Evolutionary conservation across 2,888 invertebrate genomes (phyloP).

Genomic region (Herminia tarsipennalis): DNA sequence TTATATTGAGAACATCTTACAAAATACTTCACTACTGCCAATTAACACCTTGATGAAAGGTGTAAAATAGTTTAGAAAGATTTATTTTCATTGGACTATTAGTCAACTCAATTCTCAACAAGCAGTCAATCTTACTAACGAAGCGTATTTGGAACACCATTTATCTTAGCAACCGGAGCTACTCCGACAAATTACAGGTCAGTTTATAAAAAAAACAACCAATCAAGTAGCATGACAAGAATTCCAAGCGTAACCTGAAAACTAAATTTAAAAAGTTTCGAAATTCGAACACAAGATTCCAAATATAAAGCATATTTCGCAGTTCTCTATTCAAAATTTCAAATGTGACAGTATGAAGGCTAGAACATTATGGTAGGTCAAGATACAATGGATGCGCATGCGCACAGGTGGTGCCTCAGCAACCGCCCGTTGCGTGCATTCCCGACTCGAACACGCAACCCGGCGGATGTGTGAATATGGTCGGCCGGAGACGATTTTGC

Average conservation of each 20-base stretch:
- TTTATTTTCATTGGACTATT: slow-evolving; percentile 15
- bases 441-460: slow-evolving; percentile 41
- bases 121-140: slow-evolving; percentile 30
- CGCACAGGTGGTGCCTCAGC: slow-evolving; percentile 44
- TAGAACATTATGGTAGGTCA: slow-evolving; percentile 46
- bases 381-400: slow-evolving; percentile 36
- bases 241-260: neutral
- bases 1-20: too few relatives aligned
- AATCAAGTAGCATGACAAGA: slow-evolving; percentile 8
- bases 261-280: neutral
- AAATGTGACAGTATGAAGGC: slow-evolving; percentile 3
- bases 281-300: neutral
- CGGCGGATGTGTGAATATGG: slow-evolving; percentile 49
- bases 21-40: too few relatives aligned
- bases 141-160: slow-evolving; percentile 23
- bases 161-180: slow-evolving; percentile 17
- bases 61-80: slow-evolving; percentile 1
- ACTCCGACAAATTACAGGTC: slow-evolving; percentile 21
- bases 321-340: neutral
- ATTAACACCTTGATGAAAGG: neutral
- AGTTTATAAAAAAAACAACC: slow-evolving; percentile 13
- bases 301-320: neutral
- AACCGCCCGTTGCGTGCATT: slow-evolving; percentile 33
- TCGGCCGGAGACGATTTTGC: slow-evolving; percentile 28
- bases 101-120: slow-evolving; percentile 26